Conservation (phyloP, 2,888 invertebrate genomes). For the Andrena minutula region DNA sequence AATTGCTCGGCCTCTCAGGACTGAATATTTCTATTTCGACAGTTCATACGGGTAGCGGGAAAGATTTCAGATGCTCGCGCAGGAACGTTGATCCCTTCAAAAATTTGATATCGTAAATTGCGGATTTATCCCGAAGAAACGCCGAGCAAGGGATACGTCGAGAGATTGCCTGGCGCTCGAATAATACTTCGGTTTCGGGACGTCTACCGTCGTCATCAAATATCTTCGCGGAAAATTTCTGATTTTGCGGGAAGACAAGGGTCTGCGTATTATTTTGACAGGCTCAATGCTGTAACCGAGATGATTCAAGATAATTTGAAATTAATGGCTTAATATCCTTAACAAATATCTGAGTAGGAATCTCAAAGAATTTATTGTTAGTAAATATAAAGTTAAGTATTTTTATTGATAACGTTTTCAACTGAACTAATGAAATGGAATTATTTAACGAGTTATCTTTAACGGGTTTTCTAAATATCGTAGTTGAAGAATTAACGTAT, state of each 20-base stretch:
- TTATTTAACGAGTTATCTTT: too few relatives aligned
- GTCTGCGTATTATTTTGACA: too few relatives aligned
- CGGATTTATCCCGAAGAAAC: conserved; percentile 26
- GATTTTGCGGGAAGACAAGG: neutral
- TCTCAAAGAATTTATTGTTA: too few relatives aligned
- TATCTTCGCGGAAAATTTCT: neutral
- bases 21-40: conserved; percentile 49
- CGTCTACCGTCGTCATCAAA: neutral
- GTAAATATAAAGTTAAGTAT: too few relatives aligned
- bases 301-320: too few relatives aligned
- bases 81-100: conserved; percentile 27
- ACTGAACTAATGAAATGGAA: too few relatives aligned
- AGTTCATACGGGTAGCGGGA: conserved; percentile 10
- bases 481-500: too few relatives aligned
- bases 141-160: neutral
- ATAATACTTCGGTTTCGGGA: conserved; percentile 1
- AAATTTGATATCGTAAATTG: conserved; percentile 50
- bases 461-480: too few relatives aligned
- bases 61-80: neutral
- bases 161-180: neutral
- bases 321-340: too few relatives aligned
- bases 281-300: too few relatives aligned
- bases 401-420: too few relatives aligned
- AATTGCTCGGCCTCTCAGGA: conserved; percentile 30
- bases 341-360: too few relatives aligned